Base-by-base conservation (phyloP, 2,113 vertebrate genomes). In the Anolis carolinensis region DNA sequence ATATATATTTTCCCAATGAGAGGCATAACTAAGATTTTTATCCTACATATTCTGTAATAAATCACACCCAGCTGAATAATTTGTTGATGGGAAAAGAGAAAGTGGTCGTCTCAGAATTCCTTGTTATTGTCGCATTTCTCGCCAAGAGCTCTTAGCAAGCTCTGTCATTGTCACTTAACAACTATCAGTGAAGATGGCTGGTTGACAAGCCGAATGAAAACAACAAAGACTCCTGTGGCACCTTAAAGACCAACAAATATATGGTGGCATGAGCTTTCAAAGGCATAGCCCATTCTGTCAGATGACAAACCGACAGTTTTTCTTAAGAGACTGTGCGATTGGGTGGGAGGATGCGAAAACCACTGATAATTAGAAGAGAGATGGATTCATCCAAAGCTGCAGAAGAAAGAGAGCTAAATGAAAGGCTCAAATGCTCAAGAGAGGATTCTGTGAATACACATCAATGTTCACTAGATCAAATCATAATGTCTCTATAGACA, bases 161-260 rank as follows among this genome's bases (percentile, higher is more conserved):
- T 21, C 86, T 82, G 14, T 81, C 86, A 72, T 84, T 90, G 59
- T 79, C 87, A 48, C n/a, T 78, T 78, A 85, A 25, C 39, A 67
- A 79, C 50, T 39, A 20, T 79, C 79, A 71, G 52, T 89, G 88
- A 82, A 89, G 90, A 71, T 85, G 89, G 88, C 84, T 92, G 93
- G 71, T 72, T 89, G 86, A 94, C 86, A 93, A 95, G 91, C 83
- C 85, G 86, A 75, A 75, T n/a, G 25, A 25, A 72, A 75, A 50
- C 72, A 84, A 32, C 59, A 76, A 65, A 84, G 68, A 21, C 32
- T 79, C 25, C 44, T 70, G n/a, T 5, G 5, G 68, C 77, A 73
- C 77, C 34, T 63, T 81, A 80, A 65, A 86, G 39, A 50, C 16
- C 44, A 30, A 5, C 30, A 81, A n/a, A 67, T 81, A 52, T 36